Base-by-base conservation (phyloP, 2,113 vertebrate species). In the Centropus bengalensis region DNA sequence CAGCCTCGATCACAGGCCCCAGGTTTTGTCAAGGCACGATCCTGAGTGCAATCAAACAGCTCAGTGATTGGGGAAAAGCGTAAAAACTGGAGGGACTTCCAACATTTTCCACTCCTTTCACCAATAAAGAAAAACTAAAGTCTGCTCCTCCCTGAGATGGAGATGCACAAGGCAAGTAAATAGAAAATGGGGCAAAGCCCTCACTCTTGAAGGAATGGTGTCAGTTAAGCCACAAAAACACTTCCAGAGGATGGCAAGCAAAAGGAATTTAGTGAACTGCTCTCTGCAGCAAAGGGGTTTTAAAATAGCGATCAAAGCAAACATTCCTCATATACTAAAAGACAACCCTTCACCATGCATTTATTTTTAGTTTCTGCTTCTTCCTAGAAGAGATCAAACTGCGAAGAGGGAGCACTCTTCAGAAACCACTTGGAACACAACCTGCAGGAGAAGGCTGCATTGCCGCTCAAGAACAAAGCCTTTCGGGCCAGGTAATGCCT, bases 231-330 rank as follows among this genome's bases (percentile, higher is more conserved):
- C 68, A 80, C 58, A 42, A 54, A 54, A 80, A 47, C 45, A 77
- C 17, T 33, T 12, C 18, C 24, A 51, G 36, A 67, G 49, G 74
- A 75, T 2, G n/a, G 82, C 70, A 89, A 88, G 82, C 1, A 2
- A 83, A 75, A 94, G 73, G 71, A 83, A 81, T 30, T 32, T 36
- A 38, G 0, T 16, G 44, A 94, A 49, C 60, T 59, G 7, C 30
- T 77, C 36, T 38, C 45, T 36, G n/a, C 47, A 71, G 86, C 44
- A 81, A 56, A 82, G 62, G 33, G 33, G 8, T 36, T 59, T 70
- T 88, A 93, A 58, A 71, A 49, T 12, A 84, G 56, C 18, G 76
- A 93, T 96, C 96, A 96, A 94, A 95, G 94, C 59, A 75, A 44
- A 91, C 83, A 54, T 23, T 93, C 64, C 71, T 7, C 3, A 42